Percentiles rank a stretch among this genome's conserved stretches.
Conservation (phyloP, 2,113 vertebrate species). For the Guaruba guarouba region DNA sequence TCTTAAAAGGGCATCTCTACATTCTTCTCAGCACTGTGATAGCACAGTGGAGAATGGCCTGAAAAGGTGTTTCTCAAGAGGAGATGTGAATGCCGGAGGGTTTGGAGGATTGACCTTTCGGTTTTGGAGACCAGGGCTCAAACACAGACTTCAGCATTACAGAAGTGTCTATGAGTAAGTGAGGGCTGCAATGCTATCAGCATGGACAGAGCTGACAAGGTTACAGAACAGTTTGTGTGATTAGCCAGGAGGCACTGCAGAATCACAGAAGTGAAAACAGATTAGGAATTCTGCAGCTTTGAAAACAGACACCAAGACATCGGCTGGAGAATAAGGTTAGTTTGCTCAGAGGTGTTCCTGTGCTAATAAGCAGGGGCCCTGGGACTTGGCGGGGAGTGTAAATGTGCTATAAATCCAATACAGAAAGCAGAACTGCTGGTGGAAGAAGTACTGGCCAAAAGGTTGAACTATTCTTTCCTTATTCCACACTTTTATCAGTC, state of each 20-base stretch:
- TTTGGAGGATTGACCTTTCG: conserved; percentile 25
- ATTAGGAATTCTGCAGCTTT: conserved; percentile 22
- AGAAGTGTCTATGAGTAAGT: background rate
- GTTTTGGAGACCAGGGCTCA: background rate
- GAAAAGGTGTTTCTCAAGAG: conserved; percentile 7
- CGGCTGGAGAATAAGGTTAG: background rate
- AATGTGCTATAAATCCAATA: background rate
- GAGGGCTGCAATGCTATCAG: background rate
- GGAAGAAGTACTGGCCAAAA: background rate
- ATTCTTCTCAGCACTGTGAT: background rate
- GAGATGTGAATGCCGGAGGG: background rate
- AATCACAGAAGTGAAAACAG: conserved; percentile 39
- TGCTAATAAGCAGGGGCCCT: background rate
- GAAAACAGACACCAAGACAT: background rate
- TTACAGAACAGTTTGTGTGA: conserved; percentile 28
- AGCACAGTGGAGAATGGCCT: background rate
- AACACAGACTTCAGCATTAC: background rate
- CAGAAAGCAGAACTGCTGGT: background rate
- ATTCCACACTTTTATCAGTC: background rate
- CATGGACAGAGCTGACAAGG: conserved; percentile 5
- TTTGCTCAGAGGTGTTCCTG: background rate
- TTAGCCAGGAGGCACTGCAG: conserved; percentile 3
- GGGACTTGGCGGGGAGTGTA: background rate
- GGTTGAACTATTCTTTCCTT: background rate
- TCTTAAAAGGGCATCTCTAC: conserved; percentile 26